phyloP scores from a whole-genome alignment of 2,888 invertebrate species.

The Pantelozetes paolii region DNA sequence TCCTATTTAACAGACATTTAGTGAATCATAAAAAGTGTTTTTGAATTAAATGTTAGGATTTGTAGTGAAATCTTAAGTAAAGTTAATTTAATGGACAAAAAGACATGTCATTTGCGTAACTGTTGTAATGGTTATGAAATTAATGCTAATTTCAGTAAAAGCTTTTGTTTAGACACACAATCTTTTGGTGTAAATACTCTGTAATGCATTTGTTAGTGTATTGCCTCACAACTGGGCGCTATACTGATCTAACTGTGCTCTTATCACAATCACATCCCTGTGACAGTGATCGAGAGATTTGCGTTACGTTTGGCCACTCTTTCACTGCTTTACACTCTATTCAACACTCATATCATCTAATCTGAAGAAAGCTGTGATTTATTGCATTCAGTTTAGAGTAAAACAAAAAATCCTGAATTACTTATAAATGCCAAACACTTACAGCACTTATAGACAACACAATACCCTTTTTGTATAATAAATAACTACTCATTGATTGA shows the following conservation, averaged over 20 bases:
- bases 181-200: background rate
- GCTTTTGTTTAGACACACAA: constrained; percentile 7
- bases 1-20: background rate
- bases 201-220: background rate
- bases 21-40: background rate
- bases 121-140: constrained; percentile 30
- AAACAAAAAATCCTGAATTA: constrained; percentile 28
- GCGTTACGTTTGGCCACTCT: constrained; percentile 8
- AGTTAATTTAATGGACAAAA: background rate
- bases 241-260: background rate
- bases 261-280: background rate
- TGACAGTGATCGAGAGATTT: constrained; percentile 29
- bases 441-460: background rate
- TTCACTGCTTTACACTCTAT: constrained; percentile 2
- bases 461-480: constrained; percentile 6
- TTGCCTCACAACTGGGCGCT: background rate
- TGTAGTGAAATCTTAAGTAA: background rate
- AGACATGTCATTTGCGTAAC: constrained; percentile 9
- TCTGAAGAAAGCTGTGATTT: constrained; percentile 29
- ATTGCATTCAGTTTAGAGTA: constrained; percentile 15
- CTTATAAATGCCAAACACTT: constrained; percentile 18
- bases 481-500: constrained; percentile 5
- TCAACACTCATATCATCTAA: constrained; percentile 20
- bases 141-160: constrained; percentile 35
- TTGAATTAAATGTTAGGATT: background rate